Conservation (phyloP, 2,113 vertebrate genomes). For the Cryptomyrus ogoouensis region DNA sequence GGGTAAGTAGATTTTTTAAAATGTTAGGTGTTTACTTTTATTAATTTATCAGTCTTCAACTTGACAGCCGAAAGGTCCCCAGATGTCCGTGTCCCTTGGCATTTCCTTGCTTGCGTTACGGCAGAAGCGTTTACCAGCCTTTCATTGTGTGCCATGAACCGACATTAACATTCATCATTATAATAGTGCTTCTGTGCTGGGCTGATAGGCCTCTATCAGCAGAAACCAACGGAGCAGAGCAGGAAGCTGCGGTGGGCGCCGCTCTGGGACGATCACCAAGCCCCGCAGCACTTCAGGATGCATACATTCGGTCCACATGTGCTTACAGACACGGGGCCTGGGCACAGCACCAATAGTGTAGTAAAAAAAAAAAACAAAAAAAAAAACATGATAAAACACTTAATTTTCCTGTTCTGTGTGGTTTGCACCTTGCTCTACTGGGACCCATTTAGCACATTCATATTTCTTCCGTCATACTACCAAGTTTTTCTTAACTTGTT, state of each 20-base stretch:
- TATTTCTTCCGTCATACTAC: neutral
- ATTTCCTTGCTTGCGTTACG: neutral
- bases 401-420: neutral
- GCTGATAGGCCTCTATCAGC: neutral
- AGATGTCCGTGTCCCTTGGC: neutral
- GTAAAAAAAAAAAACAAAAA: too few species aligned
- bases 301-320: neutral
- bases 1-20: conserved; percentile 66
- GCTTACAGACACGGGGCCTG: neutral
- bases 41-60: neutral
- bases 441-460: neutral
- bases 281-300: neutral
- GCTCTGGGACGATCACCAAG: neutral
- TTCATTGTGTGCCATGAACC: neutral
- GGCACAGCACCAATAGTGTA: neutral
- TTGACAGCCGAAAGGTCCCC: neutral
- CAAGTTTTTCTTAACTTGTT: neutral
- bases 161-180: neutral
- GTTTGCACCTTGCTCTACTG: neutral
- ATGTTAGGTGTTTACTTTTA: neutral
- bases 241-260: neutral
- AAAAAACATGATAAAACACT: neutral
- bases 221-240: neutral
- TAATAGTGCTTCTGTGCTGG: neutral
- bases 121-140: neutral